phyloP scores from a whole-genome alignment of 2,888 invertebrate genomes.

The Ashinkailepas kermadecensis region DNA sequence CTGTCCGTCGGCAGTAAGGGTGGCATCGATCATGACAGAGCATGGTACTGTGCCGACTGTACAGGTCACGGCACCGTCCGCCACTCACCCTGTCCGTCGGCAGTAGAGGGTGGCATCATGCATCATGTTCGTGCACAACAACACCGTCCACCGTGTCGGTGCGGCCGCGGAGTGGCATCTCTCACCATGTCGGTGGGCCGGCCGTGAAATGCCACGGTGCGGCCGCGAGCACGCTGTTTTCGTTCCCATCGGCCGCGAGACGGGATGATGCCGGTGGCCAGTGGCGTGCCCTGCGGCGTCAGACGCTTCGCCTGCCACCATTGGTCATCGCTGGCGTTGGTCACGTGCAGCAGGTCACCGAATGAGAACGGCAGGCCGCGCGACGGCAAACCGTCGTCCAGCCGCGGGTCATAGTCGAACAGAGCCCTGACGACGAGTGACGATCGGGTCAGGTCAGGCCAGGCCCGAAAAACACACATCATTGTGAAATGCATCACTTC shows the following conservation, averaged over 20 bases:
- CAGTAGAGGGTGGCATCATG: no score
- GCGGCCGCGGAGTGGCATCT: no score
- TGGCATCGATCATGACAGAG: no score
- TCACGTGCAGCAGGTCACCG: conserved; percentile 97
- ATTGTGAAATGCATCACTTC: no score
- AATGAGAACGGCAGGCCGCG: conserved; percentile 91
- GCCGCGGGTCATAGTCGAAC: conserved; percentile 96
- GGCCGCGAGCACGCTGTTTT: conserved; percentile 90
- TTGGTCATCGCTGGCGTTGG: conserved; percentile 98
- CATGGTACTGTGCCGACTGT: no score
- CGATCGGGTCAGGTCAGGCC: not conserved
- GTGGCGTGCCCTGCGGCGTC: conserved; percentile 58
- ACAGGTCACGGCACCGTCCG: not conserved
- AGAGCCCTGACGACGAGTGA: conserved; percentile 61
- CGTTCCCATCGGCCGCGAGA: conserved; percentile 92
- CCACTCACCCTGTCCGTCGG: not conserved
- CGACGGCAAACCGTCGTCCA: conserved; percentile 94
- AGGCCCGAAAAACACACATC: no score
- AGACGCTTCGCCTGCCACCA: conserved; percentile 95
- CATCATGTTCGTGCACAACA: no score
- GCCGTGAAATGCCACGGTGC: conserved; percentile 96
- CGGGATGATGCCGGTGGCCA: conserved; percentile 87
- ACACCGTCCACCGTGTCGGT: no score
- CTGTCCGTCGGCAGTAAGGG: no score
- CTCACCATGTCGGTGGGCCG: conserved; percentile 60